Percentiles rank a stretch among this genome's conserved stretches.
These are phyloP conservation scores for Drosophila pallidifrons DNA, from an alignment of 1,140 invertebrate genomes.

Conservation along the genomic window DNA sequence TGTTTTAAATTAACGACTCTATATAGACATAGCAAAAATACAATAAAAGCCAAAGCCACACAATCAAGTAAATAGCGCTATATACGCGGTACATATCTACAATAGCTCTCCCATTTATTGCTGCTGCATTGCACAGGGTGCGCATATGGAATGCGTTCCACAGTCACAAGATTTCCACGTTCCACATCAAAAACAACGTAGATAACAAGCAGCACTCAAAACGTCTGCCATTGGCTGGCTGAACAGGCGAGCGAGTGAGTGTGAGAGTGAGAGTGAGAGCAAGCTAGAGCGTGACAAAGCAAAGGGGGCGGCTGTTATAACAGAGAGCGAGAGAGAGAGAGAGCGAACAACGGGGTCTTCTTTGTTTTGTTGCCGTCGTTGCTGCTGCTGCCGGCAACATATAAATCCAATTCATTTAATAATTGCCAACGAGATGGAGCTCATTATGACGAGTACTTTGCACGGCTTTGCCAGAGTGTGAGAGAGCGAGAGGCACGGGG, in stretches of 20 bases:
- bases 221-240: constrained; percentile 63
- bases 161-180: constrained; percentile 53
- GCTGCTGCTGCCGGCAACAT: constrained; percentile 43
- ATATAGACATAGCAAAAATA: constrained; percentile 30
- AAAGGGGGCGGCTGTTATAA: constrained; percentile 35
- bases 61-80: constrained; percentile 25
- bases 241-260: constrained; percentile 2
- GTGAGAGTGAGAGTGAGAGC: not conserved
- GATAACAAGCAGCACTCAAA: constrained; percentile 48
- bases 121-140: constrained; percentile 20
- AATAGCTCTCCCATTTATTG: not conserved
- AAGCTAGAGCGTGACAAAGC: constrained; percentile 1
- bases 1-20: constrained; percentile 44
- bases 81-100: not conserved
- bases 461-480: constrained; percentile 68
- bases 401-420: constrained; percentile 85
- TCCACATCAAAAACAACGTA: constrained; percentile 57
- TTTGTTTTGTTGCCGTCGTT: constrained; percentile 1
- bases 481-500: constrained; percentile 15
- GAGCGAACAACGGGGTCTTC: not conserved
- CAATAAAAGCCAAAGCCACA: constrained; percentile 22
- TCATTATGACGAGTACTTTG: constrained; percentile 84
- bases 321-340: constrained; percentile 7
- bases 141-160: constrained; percentile 59
- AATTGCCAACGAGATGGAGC: constrained; percentile 84